Percentiles rank a stretch among this genome's conserved stretches.
phyloP scores from a whole-genome alignment of 2,797 vertebrate genomes.

The Urophycis tenuis region DNA sequence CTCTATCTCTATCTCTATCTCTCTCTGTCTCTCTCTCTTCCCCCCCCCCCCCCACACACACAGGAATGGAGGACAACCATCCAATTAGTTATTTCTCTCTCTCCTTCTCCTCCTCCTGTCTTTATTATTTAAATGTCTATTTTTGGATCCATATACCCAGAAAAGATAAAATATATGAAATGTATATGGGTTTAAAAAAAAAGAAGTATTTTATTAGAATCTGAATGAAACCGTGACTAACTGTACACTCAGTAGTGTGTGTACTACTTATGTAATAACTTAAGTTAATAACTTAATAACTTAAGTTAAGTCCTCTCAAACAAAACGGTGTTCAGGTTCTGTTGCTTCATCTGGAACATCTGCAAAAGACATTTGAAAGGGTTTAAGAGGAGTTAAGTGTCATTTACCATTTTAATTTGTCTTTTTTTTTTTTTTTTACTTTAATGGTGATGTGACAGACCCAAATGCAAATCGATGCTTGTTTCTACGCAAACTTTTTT shows the following conservation, averaged over 20 bases:
- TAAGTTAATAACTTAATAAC: conserved; percentile 5
- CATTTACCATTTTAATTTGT: conserved; percentile 41
- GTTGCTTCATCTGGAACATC: conserved; percentile 50
- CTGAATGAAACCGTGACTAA: conserved; percentile 69
- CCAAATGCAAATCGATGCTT: conserved; percentile 77
- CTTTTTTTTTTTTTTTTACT: conserved; percentile 73
- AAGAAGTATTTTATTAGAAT: conserved; percentile 73
- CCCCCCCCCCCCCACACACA: conserved; percentile 39
- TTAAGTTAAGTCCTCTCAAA: conserved; percentile 88
- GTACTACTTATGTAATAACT: conserved; percentile 59
- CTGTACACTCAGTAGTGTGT: conserved; percentile 77
- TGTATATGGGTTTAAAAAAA: conserved; percentile 77
- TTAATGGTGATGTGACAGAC: conserved; percentile 57
- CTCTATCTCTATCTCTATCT: neutral
- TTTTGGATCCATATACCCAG: conserved; percentile 70
- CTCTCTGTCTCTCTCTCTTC: neutral
- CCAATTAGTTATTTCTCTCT: conserved; percentile 67
- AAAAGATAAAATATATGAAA: conserved; percentile 74
- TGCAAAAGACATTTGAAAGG: conserved; percentile 63
- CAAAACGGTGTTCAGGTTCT: conserved; percentile 71
- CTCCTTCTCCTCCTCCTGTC: conserved; percentile 42
- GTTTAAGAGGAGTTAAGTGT: conserved; percentile 37
- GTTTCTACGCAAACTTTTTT: conserved; percentile 78
- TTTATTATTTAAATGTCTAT: conserved; percentile 69
- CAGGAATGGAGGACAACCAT: conserved; percentile 66